Conservation (phyloP, 2,888 invertebrate genomes). For the Athalia cordata region DNA sequence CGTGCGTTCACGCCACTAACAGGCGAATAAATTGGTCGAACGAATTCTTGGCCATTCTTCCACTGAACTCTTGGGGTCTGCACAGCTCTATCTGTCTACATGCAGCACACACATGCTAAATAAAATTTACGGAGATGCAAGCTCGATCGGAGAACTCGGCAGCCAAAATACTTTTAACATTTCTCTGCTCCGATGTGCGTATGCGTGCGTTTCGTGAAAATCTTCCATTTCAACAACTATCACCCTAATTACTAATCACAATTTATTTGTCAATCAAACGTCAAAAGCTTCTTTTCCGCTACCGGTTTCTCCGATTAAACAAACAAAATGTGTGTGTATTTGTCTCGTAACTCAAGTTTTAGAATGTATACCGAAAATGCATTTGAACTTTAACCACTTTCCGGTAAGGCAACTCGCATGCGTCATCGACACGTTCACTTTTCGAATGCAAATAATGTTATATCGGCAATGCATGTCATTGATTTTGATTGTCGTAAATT, state of each 20-base stretch:
- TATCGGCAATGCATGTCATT: no score
- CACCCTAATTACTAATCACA: no score
- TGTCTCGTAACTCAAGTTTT: background rate
- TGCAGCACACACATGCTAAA: slow-evolving; percentile 72
- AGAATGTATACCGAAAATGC: no score
- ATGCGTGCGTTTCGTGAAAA: slow-evolving; percentile 7
- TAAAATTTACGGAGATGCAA: slow-evolving; percentile 50
- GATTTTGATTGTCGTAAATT: no score
- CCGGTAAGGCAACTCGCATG: no score
- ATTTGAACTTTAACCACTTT: no score
- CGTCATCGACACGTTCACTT: no score
- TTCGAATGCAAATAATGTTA: no score
- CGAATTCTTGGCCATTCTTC: slow-evolving; percentile 70
- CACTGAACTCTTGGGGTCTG: slow-evolving; percentile 66
- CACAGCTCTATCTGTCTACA: slow-evolving; percentile 69
- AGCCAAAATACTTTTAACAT: slow-evolving; percentile 16
- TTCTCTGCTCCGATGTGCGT: background rate
- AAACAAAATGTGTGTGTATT: slow-evolving; percentile 35
- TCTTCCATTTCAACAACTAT: background rate
- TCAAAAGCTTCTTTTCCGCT: background rate
- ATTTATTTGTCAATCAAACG: no score
- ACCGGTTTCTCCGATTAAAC: slow-evolving; percentile 28
- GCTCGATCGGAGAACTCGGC: slow-evolving; percentile 31
- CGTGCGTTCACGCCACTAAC: slow-evolving; percentile 67
- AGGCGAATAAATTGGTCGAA: slow-evolving; percentile 66